Evolutionary conservation across 2,888 invertebrate genomes (phyloP).

Genomic region (Neuroscelio doddi): DNA sequence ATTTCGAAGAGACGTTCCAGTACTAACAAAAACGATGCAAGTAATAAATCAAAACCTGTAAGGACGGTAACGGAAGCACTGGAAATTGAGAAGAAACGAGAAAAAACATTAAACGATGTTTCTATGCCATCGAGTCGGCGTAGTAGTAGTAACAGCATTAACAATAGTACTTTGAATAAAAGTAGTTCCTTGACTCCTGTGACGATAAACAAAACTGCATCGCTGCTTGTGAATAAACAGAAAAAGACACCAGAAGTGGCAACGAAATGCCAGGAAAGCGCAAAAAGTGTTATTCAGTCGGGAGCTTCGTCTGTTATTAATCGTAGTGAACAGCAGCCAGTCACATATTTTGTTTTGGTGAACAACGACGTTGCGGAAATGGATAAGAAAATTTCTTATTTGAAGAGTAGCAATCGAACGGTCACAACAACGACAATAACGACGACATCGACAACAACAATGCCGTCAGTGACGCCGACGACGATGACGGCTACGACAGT

Average conservation of each 20-base stretch:
- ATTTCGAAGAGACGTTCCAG: conserved; percentile 20
- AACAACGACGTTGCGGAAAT: conserved; percentile 15
- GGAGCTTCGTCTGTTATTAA: neutral
- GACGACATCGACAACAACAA: no score
- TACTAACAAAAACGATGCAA: conserved; percentile 8
- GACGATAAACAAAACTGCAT: conserved; percentile 4
- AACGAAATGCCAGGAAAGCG: neutral
- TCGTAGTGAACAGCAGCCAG: conserved; percentile 15
- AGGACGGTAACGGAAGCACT: neutral
- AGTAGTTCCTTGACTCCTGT: neutral
- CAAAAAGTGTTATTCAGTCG: neutral
- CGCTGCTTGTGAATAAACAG: neutral
- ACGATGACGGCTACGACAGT: no score
- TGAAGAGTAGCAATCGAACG: neutral
- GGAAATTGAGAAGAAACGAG: neutral
- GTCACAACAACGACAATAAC: neutral
- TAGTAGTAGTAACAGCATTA: no score
- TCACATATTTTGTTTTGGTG: conserved; percentile 22
- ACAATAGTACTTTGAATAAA: neutral
- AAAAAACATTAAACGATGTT: neutral
- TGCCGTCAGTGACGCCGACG: no score
- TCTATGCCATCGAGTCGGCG: neutral
- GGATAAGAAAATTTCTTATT: neutral
- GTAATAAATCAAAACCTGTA: conserved; percentile 8
- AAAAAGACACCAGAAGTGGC: conserved; percentile 7